Conservation (phyloP, 2,797 vertebrate species). For the Gallinago stenura region DNA sequence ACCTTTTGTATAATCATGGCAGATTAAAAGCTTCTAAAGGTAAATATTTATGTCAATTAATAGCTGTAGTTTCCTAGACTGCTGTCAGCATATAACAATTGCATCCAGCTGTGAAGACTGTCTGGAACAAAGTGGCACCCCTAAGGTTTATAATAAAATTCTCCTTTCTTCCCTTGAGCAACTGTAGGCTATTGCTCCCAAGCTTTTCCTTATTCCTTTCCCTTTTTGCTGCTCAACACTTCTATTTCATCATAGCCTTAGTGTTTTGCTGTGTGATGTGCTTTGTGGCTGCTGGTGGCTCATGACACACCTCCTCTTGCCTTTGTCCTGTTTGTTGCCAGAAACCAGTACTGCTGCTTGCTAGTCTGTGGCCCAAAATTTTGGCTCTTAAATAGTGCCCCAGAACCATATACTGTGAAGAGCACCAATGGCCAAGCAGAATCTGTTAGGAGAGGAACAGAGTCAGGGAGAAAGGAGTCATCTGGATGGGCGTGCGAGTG, state of each 20-base stretch:
- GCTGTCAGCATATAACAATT: not conserved
- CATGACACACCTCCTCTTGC: not conserved
- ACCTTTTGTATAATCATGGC: not conserved
- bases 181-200: rapidly evolving
- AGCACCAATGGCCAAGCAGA: not conserved
- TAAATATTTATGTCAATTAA: not conserved
- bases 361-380: not conserved
- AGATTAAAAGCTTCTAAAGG: not conserved
- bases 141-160: not conserved
- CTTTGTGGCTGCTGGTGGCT: not conserved
- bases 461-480: not conserved
- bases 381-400: not conserved
- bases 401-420: not conserved
- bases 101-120: not conserved
- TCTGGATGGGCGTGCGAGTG: not conserved
- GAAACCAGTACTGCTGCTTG: not conserved
- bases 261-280: not conserved
- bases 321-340: not conserved
- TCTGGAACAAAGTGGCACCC: not conserved
- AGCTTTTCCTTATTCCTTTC: not conserved
- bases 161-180: not conserved
- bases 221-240: not conserved
- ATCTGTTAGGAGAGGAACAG: not conserved
- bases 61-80: not conserved
- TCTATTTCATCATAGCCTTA: not conserved